Evolutionary conservation across 1,140 invertebrate species (phyloP).

Genomic region (Leguminivora glycinivorella): DNA sequence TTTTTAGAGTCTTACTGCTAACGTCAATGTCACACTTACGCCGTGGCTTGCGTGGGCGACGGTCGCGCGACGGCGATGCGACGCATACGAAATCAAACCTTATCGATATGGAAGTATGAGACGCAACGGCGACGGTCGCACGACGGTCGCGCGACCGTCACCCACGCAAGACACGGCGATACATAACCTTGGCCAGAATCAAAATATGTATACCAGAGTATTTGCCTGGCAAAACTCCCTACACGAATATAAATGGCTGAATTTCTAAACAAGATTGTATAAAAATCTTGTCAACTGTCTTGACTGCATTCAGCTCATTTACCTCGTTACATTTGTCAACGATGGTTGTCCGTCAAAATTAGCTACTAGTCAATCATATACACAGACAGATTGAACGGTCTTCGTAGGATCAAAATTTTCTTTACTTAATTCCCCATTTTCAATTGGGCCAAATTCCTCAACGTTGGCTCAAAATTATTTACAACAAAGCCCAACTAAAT

Average conservation of each 20-base stretch:
- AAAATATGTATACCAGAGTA: background rate
- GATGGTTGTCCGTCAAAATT: background rate
- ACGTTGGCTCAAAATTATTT: background rate
- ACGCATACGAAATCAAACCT: no score
- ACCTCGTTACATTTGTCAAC: background rate
- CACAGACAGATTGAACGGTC: background rate
- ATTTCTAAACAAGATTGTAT: background rate
- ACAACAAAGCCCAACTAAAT: background rate
- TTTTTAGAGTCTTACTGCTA: background rate
- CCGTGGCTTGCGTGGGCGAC: no score
- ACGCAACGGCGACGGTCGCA: no score
- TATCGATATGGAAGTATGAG: no score
- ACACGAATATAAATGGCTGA: background rate
- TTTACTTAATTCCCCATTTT: no score
- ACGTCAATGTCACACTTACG: constrained; percentile 6
- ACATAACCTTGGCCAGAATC: background rate
- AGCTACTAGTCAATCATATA: background rate
- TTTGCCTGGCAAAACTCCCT: background rate
- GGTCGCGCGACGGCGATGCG: no score
- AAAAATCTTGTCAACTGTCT: background rate
- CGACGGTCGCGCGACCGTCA: no score
- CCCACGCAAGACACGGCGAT: no score
- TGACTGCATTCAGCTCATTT: background rate
- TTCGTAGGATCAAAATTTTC: background rate
- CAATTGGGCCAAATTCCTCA: background rate